Conservation (phyloP, 2,888 invertebrate genomes). For the Omphaloscelis lunosa region DNA sequence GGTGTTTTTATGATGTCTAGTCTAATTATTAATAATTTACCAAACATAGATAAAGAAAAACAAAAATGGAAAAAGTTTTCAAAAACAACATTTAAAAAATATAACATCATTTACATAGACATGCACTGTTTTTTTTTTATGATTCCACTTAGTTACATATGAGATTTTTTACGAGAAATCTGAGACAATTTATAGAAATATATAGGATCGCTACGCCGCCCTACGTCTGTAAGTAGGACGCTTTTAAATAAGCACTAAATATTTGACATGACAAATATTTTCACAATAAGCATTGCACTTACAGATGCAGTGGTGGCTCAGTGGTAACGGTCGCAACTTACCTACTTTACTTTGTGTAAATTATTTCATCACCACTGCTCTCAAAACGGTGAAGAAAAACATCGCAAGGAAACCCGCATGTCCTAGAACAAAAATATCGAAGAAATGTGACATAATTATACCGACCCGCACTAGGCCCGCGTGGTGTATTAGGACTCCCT, state of each 20-base stretch:
- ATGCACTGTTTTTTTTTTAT: background rate
- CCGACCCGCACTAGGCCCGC: no score
- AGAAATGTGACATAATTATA: no score
- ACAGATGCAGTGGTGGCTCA: no score
- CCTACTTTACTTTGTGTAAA: no score
- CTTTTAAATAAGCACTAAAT: background rate
- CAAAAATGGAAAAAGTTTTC: background rate
- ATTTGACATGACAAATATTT: background rate
- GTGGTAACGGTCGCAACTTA: no score
- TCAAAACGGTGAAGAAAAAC: no score
- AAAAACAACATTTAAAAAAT: background rate
- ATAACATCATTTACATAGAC: background rate
- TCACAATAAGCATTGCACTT: background rate
- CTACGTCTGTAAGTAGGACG: background rate
- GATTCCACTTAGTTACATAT: background rate
- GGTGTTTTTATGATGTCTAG: conserved; percentile 14
- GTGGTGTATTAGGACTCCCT: no score
- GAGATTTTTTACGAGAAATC: background rate
- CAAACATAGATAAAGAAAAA: conserved; percentile 6
- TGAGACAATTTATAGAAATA: background rate
- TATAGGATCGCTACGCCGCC: background rate
- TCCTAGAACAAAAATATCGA: no score
- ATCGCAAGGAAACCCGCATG: no score
- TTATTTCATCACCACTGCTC: no score
- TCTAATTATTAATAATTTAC: no score